Conservation (phyloP, 2,888 invertebrate genomes). For the Acleris literana region DNA sequence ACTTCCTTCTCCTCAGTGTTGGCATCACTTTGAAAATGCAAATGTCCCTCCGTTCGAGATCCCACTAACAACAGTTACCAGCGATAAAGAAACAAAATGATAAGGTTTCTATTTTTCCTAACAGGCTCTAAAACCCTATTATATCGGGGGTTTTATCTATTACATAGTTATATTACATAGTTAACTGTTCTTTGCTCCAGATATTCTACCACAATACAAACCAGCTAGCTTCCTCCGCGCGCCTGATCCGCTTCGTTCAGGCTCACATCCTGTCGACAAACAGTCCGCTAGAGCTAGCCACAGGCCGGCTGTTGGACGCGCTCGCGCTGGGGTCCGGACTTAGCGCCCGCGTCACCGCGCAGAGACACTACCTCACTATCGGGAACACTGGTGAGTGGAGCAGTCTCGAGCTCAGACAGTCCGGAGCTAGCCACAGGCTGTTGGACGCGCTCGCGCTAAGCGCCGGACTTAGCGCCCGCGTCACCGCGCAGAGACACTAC, state of each 20-base stretch:
- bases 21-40: no score
- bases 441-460: constrained; percentile 53
- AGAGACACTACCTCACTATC: constrained; percentile 60
- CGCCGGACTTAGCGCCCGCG: constrained; percentile 49
- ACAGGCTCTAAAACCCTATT: no score
- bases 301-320: constrained; percentile 61
- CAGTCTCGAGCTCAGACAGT: background rate
- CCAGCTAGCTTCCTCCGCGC: constrained; percentile 43
- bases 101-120: no score
- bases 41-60: no score
- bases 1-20: background rate
- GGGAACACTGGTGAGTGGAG: constrained; percentile 50
- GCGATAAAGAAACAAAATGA: no score
- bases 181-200: no score
- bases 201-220: constrained; percentile 53
- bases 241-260: constrained; percentile 51
- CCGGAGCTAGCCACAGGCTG: constrained; percentile 34
- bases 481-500: constrained; percentile 60
- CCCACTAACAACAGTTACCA: no score
- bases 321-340: constrained; percentile 47
- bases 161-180: no score
- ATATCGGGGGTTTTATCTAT: no score
- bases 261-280: constrained; percentile 40
- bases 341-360: constrained; percentile 49
- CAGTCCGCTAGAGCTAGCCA: constrained; percentile 42